Base-by-base conservation (phyloP, 2,113 vertebrate genomes). In the Catharus bicknelli region DNA sequence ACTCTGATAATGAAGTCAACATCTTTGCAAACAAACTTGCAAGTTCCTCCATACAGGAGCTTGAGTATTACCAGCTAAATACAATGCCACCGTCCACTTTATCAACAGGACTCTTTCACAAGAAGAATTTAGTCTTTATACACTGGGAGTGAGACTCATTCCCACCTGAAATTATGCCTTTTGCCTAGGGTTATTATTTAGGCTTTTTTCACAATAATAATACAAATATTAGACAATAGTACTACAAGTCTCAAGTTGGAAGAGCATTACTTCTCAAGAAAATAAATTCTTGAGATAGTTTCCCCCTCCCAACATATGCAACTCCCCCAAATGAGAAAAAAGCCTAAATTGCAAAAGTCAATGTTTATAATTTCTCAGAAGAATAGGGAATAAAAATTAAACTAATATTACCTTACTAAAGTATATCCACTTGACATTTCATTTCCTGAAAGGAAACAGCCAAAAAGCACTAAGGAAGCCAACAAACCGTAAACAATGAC, bases 401-500 rank as follows among this genome's bases (percentile, higher is more conserved):
- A 58, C 16, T 6, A 68, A 4, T 42, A 67, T 63, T 62, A 67
- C 34, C n/a, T 84, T 78, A 93, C 57, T 61, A 67, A 68, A 92
- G 15, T 57, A 82, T 63, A 86, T 42, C 42, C 50, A 58, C 36
- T 75, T 69, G 85, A 73, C 50, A 92, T 87, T 79, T 66, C 27
- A 47, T 79, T 93, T 93, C 78, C 92, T 34, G 14, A 88, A 94
- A 72, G 57, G 66, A 84, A 92, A 83, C 29, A 90, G 64, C n/a
- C 7, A 9, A 89, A 92, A 79, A 79, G 84, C 62, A 76, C 95
- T 87, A 87, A 76, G 77, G 86, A 96, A 96, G 38, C 89, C 86
- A 93, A 88, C 73, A 95, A 93, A 96, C 69, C 69, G 29, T 95
- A 92, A 95, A 95, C 54, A 93, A 47, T 73, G 67, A 92, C 75